Percentiles rank a stretch among this genome's conserved stretches.
Conservation (phyloP, 2,888 invertebrate genomes). For the Camponotus fellah region DNA sequence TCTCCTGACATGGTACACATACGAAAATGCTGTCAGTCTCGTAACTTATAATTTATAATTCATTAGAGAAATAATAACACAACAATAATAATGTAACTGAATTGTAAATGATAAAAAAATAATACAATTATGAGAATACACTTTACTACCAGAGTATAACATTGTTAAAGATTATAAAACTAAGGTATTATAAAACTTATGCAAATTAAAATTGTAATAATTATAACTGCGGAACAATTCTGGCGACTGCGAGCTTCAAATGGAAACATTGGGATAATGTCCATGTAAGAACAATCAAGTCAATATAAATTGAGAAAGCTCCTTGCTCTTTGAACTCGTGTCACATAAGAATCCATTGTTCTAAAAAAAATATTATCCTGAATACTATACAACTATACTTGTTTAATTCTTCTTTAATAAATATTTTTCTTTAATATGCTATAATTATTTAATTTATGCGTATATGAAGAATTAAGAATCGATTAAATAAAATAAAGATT, state of each 20-base stretch:
- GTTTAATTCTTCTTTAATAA: not conserved
- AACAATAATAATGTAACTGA: conserved; percentile 8
- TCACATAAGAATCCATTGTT: conserved; percentile 78
- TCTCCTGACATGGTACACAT: conserved; percentile 81
- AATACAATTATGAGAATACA: conserved; percentile 2
- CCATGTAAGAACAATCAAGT: conserved; percentile 84
- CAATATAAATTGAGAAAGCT: conserved; percentile 83
- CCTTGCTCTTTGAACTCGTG: conserved; percentile 79
- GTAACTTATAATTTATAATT: conserved; percentile 78
- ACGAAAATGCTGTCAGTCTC: conserved; percentile 84
- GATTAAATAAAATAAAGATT: not conserved
- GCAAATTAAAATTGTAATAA: conserved; percentile 72
- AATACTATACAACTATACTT: not conserved
- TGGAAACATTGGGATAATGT: conserved; percentile 80
- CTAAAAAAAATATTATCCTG: conserved; percentile 63
- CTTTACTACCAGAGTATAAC: conserved; percentile 81
- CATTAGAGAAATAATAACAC: not conserved
- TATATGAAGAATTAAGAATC: not conserved
- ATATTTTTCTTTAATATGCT: not conserved
- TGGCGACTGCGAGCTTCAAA: conserved; percentile 71
- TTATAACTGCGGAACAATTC: conserved; percentile 73
- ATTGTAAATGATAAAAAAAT: not conserved
- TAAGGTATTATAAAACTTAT: conserved; percentile 78
- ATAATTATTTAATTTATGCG: not conserved
- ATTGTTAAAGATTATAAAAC: conserved; percentile 80